Conservation (phyloP, 2,113 vertebrate genomes). For the Myrmecophaga tridactyla region DNA sequence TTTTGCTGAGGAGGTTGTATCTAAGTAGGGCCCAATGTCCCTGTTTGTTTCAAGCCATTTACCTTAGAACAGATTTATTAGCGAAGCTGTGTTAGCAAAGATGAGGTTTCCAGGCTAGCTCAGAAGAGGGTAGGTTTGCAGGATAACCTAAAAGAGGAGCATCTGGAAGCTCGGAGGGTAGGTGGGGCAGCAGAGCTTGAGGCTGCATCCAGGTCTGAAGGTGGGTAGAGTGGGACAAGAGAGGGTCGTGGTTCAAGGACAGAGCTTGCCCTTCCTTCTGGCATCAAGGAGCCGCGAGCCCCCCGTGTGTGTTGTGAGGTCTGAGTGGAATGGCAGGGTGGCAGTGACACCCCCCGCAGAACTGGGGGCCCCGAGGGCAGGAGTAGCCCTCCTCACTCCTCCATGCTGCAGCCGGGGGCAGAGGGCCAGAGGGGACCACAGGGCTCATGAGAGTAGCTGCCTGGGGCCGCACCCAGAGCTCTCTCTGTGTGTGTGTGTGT, state of each 20-base stretch:
- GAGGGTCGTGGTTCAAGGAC: accelerated
- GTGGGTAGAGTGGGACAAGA: not conserved
- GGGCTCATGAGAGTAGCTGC: accelerated
- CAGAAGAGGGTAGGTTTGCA: not conserved
- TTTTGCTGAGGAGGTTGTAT: not conserved
- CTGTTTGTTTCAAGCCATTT: not conserved
- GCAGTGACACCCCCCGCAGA: not conserved
- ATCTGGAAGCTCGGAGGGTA: not conserved
- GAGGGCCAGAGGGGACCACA: not conserved
- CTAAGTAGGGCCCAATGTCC: no score
- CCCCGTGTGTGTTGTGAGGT: not conserved
- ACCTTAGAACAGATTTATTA: no score
- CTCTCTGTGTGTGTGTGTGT: accelerated
- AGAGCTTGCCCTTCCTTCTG: not conserved
- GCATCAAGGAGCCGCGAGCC: not conserved
- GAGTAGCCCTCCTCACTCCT: not conserved
- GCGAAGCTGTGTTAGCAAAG: not conserved
- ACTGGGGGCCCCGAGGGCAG: not conserved
- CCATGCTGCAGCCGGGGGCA: not conserved
- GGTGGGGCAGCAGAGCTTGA: not conserved
- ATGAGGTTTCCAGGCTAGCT: not conserved
- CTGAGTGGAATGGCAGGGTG: not conserved
- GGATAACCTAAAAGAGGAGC: no score
- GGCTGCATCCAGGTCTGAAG: no score
- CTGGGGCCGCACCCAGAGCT: accelerated